These are phyloP conservation scores for Mus spicilegus DNA, from an alignment of 2,113 vertebrate genomes.

Conservation along the genomic window DNA sequence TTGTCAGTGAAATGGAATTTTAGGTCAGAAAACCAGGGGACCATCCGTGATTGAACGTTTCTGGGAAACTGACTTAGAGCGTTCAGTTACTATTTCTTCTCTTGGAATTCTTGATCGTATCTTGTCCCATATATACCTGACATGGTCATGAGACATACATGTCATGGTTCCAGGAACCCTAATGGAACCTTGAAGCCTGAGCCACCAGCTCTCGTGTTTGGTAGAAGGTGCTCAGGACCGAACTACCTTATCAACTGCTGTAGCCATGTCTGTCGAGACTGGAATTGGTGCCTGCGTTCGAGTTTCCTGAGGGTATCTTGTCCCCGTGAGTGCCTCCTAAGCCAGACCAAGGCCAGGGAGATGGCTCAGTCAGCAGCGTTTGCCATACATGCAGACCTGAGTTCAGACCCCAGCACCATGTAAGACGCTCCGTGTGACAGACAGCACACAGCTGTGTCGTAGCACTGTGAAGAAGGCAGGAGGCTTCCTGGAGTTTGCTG, in stretches of 20 bases:
- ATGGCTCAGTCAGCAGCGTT: not conserved
- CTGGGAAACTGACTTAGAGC: not conserved
- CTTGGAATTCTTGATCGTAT: not conserved
- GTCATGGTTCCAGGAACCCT: accelerated
- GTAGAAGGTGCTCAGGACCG: not conserved
- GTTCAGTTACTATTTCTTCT: too few species aligned
- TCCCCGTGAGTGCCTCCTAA: not conserved
- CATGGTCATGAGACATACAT: not conserved
- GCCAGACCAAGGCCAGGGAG: not conserved
- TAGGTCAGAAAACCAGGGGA: not conserved
- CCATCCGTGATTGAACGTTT: too few species aligned
- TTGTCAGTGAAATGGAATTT: not conserved
- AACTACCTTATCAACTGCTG: not conserved
- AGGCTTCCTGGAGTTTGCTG: not conserved
- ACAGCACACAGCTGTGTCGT: not conserved
- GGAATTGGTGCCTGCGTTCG: not conserved
- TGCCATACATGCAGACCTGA: too few species aligned
- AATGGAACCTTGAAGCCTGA: not conserved
- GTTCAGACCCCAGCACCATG: not conserved
- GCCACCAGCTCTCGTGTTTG: too few species aligned
- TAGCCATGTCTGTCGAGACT: not conserved
- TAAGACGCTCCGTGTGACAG: not conserved
- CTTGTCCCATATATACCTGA: accelerated
- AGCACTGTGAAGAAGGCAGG: not conserved
- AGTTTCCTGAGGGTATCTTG: not conserved